These are phyloP conservation scores for Cynopterus brachyotis DNA, from an alignment of 2,113 vertebrate genomes.

Conservation along the genomic window DNA sequence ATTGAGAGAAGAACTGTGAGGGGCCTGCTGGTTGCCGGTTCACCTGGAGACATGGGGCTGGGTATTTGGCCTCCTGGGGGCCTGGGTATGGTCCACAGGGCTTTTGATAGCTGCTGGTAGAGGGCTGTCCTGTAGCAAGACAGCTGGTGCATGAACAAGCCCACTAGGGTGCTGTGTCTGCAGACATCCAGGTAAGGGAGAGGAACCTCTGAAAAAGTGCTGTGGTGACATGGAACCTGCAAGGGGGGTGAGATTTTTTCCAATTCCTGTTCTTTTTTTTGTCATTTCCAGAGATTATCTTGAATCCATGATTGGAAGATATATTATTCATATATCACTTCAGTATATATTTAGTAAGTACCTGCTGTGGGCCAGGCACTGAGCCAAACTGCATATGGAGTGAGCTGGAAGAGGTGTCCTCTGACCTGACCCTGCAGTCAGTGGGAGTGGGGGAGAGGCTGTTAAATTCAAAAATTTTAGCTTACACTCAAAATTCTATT, in stretches of 20 bases:
- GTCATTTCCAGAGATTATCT: neutral
- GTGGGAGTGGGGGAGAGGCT: neutral
- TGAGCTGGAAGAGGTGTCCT: neutral
- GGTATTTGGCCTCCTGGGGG: neutral
- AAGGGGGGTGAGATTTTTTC: neutral
- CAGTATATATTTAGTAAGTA: neutral
- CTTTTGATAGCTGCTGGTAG: neutral
- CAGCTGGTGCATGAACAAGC: neutral
- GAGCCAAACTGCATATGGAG: neutral
- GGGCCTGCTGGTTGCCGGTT: neutral
- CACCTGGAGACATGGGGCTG: neutral
- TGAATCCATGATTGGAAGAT: neutral
- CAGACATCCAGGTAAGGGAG: neutral
- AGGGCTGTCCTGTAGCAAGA: neutral
- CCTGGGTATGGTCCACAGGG: neutral
- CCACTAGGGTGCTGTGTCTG: neutral
- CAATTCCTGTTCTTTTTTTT: constrained; percentile 17
- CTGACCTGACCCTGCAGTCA: neutral
- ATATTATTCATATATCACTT: neutral
- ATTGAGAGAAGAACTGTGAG: neutral
- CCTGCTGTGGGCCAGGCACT: neutral
- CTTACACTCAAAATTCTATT: neutral
- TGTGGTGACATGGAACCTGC: neutral
- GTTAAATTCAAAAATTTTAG: neutral
- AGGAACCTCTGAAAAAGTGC: neutral